Base-by-base conservation (phyloP, 1,140 invertebrate genomes). In the Ectropis grisescens region DNA sequence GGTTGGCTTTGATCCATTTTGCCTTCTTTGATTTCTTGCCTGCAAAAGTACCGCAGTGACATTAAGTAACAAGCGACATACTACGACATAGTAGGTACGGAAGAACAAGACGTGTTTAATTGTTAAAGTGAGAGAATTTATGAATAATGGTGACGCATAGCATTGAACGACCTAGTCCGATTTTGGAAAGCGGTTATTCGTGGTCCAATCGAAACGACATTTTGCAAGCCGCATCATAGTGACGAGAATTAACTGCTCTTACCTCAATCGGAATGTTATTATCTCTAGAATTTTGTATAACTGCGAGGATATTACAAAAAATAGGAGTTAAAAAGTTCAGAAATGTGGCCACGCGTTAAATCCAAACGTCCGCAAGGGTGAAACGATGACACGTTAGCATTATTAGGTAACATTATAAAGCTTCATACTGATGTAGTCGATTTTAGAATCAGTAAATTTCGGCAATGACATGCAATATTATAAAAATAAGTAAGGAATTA, bases 271-370 rank as follows among this genome's bases (percentile, higher is more conserved):
- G n/a, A n/a, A n/a, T n/a, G n/a, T n/a, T n/a, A n/a, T n/a, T n/a
- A n/a, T n/a, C n/a, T n/a, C n/a, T n/a, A n/a, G n/a, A n/a, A n/a
- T n/a, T n/a, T n/a, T n/a, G n/a, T n/a, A n/a, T n/a, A n/a, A n/a
- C n/a, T n/a, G n/a, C n/a, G n/a, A n/a, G n/a, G n/a, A n/a, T n/a
- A n/a, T n/a, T n/a, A n/a, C 3, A n/a, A n/a, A 26, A 26, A 26
- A 6, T 26, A 26, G 10, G 24, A 10, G 24, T 61, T 31, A 40
- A 50, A 61, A 67, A 59, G 65, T 67, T 65, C 33, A 66, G 54
- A 81, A 74, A 78, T 70, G 70, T 70, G 80, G 75, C 80, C 80
- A 82, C 80, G 80, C 80, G 80, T 78, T 82, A 81, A 74, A 72
- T 68, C 66, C 57, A 78, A 79, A 80, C 69, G 78, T 78, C 65